Conservation (phyloP, 2,888 invertebrate genomes). For the Mimachlamys varia region DNA sequence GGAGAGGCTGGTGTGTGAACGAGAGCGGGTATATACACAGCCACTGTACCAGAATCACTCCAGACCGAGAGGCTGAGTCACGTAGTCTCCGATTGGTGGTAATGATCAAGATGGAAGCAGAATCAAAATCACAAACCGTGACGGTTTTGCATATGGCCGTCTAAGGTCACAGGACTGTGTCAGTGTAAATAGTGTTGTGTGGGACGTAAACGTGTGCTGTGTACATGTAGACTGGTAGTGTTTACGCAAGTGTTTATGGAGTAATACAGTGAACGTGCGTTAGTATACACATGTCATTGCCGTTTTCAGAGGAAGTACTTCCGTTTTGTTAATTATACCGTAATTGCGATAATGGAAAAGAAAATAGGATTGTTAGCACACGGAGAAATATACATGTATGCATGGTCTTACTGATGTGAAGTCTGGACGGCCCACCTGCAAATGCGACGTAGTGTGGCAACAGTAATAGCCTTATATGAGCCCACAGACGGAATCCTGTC, state of each 20-base stretch:
- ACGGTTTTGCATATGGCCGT: background rate
- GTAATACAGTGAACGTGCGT: background rate
- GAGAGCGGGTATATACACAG: background rate
- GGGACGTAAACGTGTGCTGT: constrained; percentile 6
- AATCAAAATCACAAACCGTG: background rate
- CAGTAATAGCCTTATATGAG: background rate
- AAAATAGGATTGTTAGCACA: background rate
- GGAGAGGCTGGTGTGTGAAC: background rate
- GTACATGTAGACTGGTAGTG: background rate
- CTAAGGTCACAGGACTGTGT: background rate
- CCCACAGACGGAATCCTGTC: background rate
- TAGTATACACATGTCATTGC: background rate
- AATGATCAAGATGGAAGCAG: background rate
- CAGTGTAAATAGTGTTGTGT: background rate
- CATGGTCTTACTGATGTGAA: background rate
- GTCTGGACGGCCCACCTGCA: background rate
- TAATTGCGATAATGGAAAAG: background rate
- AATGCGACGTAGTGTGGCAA: background rate
- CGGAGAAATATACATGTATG: background rate
- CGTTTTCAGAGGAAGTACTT: background rate
- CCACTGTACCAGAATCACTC: background rate
- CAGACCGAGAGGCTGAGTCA: constrained; percentile 2
- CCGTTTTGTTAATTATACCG: background rate
- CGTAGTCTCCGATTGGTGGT: constrained; percentile 1
- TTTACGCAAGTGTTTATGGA: too few relatives aligned